These are phyloP conservation scores for Siderastrea siderea DNA, from an alignment of 92 coral and sea anemone genomes.

Conservation along the genomic window DNA sequence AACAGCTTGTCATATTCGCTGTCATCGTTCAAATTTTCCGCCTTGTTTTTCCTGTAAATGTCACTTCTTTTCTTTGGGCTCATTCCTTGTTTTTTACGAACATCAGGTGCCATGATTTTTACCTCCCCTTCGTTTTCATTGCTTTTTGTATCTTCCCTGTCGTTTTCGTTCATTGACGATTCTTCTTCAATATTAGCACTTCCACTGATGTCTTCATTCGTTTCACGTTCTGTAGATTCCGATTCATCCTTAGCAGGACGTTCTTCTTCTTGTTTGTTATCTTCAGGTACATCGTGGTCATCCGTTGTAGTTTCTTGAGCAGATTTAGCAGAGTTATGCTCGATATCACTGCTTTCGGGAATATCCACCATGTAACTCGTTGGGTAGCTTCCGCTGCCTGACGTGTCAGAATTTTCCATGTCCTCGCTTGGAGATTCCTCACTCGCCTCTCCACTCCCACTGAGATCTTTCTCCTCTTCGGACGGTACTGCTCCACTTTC, in stretches of 20 bases:
- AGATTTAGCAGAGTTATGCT: background rate
- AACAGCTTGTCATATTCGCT: slow-evolving; percentile 43
- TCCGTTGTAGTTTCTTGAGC: background rate
- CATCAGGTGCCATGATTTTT: slow-evolving; percentile 18
- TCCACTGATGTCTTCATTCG: slow-evolving; percentile 30
- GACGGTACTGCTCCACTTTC: slow-evolving; percentile 15
- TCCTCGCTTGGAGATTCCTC: slow-evolving; percentile 22
- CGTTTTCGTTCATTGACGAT: background rate
- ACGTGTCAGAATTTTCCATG: background rate
- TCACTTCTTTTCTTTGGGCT: slow-evolving; percentile 15
- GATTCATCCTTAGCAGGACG: background rate
- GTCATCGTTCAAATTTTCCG: background rate
- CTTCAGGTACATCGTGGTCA: background rate
- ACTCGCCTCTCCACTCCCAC: slow-evolving; percentile 22
- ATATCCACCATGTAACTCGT: slow-evolving; percentile 41
- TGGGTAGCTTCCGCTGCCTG: slow-evolving; percentile 46
- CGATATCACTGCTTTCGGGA: background rate
- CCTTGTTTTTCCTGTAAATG: slow-evolving; percentile 23
- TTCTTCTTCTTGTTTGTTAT: background rate
- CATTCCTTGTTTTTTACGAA: background rate
- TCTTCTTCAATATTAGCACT: slow-evolving; percentile 11
- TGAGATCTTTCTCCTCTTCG: background rate
- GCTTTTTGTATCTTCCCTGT: background rate
- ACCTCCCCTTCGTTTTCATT: background rate
- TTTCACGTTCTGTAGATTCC: background rate